A percentile compares a stretch with the other conserved stretches of the same genome.
Evolutionary conservation across 2,888 invertebrate genomes (phyloP).

Genomic region (Meteorus cinctellus): DNA sequence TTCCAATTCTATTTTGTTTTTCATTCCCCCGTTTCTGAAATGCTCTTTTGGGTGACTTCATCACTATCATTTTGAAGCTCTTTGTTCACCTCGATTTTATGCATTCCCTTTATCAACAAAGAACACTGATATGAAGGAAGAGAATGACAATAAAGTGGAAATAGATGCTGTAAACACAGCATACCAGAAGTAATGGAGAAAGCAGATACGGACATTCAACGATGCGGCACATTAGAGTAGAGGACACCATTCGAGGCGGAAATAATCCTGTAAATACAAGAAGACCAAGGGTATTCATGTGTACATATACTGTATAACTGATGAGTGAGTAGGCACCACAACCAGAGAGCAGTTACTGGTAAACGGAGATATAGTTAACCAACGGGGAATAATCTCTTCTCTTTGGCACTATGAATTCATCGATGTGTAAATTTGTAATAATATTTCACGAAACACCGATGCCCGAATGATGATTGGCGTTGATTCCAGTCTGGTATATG

Average conservation of each 20-base stretch:
- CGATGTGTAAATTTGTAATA: constrained; percentile 17
- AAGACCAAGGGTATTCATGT: not conserved
- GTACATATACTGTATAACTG: not conserved
- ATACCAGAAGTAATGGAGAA: constrained; percentile 21
- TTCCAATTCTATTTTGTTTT: no score
- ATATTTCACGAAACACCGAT: not conserved
- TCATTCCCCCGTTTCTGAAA: no score
- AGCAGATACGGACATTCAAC: constrained; percentile 32
- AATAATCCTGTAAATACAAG: constrained; percentile 35
- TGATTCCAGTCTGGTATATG: no score
- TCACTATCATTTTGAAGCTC: not conserved
- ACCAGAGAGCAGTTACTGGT: constrained; percentile 8
- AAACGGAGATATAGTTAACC: constrained; percentile 13
- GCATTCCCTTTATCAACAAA: not conserved
- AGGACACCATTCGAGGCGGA: constrained; percentile 17
- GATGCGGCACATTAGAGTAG: constrained; percentile 25
- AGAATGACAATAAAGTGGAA: constrained; percentile 13
- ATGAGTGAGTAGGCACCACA: not conserved
- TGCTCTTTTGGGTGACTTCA: no score
- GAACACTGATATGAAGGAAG: not conserved
- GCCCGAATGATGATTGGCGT: no score
- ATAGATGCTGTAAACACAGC: not conserved
- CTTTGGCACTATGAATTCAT: not conserved
- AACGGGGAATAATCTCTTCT: not conserved
- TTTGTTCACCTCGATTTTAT: not conserved